These are phyloP conservation scores for Trididemnum nubilum DNA, from an alignment of 23 tunicate genomes.

Conservation along the genomic window DNA sequence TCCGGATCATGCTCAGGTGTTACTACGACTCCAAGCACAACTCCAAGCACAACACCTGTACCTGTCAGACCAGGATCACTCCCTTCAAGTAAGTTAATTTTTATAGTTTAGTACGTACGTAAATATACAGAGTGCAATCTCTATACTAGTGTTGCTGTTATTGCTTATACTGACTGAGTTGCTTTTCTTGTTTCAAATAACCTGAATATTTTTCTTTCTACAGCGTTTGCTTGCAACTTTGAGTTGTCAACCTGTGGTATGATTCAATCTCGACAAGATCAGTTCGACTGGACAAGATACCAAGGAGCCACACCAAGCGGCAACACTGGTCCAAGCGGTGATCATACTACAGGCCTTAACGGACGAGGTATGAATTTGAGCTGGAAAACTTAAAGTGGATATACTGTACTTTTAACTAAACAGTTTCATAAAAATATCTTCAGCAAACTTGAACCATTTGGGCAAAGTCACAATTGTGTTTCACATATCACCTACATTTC, in stretches of 20 bases:
- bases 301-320: conserved; percentile 55
- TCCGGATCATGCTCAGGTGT: conserved; percentile 50
- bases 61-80: conserved; percentile 37
- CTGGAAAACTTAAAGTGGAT: background rate
- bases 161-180: no score
- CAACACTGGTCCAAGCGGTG: conserved; percentile 73
- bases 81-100: conserved; percentile 19
- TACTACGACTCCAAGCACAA: conserved; percentile 27
- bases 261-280: conserved; percentile 47
- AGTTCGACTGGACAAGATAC: conserved; percentile 67
- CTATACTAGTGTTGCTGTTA: background rate
- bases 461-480: no score
- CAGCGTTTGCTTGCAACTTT: conserved; percentile 77
- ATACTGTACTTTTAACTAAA: no score
- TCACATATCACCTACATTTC: no score
- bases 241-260: conserved; percentile 60
- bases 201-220: background rate
- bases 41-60: conserved; percentile 39
- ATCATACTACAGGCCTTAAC: conserved; percentile 49
- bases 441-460: no score
- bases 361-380: conserved; percentile 36
- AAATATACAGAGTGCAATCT: background rate
- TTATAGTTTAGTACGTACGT: no score
- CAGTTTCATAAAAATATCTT: background rate
- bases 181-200: no score